Conservation (phyloP, 2,797 vertebrate species). For the Phalanger gymnotis region DNA sequence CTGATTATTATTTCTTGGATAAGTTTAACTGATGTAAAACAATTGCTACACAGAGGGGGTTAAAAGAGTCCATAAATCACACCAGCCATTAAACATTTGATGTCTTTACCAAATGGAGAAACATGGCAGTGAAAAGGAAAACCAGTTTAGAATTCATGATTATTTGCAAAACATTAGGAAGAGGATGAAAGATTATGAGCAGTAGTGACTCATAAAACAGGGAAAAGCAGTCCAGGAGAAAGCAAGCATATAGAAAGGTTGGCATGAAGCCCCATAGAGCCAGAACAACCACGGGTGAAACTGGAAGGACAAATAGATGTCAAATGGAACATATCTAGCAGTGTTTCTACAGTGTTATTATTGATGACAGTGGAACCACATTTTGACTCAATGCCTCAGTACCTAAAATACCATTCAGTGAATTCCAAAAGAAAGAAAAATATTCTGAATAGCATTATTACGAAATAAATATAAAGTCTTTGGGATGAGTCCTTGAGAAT, state of each 20-base stretch:
- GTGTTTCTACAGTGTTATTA: not conserved
- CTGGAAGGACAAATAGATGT: not conserved
- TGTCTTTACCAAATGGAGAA: not conserved
- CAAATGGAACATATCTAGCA: not conserved
- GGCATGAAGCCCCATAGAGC: not conserved
- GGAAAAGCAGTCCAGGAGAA: not conserved
- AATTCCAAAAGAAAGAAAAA: not conserved
- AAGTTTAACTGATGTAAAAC: not conserved
- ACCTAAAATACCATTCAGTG: not conserved
- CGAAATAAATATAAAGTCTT: not conserved
- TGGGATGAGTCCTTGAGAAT: not conserved
- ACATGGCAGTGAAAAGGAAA: not conserved
- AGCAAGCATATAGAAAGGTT: not conserved
- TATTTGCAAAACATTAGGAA: not conserved
- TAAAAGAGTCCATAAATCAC: not conserved
- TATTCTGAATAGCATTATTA: not conserved
- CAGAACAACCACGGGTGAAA: not conserved
- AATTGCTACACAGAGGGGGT: not conserved
- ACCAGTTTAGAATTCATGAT: not conserved
- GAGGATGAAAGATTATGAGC: not conserved
- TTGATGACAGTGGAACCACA: not conserved
- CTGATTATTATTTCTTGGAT: not conserved
- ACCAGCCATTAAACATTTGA: not conserved
- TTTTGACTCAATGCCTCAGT: not conserved
- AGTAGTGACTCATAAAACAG: not conserved